Evolutionary conservation across 2,797 vertebrate genomes (phyloP).

Genomic region (Petrocephalus sullivani): DNA sequence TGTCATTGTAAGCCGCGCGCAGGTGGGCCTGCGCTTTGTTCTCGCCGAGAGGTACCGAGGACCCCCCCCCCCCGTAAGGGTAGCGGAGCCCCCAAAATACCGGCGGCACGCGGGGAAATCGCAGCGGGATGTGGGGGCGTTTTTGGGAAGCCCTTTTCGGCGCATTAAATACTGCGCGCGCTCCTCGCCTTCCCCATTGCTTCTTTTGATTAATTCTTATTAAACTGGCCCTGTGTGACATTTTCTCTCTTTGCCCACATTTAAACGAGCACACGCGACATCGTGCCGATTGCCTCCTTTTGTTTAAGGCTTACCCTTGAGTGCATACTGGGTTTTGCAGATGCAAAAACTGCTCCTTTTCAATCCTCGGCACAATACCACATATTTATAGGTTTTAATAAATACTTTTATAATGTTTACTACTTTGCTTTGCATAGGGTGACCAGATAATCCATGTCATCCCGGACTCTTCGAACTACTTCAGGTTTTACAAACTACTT

Average conservation of each 20-base stretch:
- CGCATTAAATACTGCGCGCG: background rate
- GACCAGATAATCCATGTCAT: too few relatives aligned
- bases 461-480: too few relatives aligned
- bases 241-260: background rate
- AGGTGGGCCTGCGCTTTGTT: conserved; percentile 1
- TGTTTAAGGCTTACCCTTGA: conserved; percentile 3
- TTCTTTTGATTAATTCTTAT: background rate
- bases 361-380: background rate
- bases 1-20: background rate
- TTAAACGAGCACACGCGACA: background rate
- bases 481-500: too few relatives aligned
- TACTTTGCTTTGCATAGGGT: background rate
- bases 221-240: background rate
- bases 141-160: background rate
- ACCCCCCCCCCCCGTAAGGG: background rate
- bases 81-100: background rate
- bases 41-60: background rate
- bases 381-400: background rate
- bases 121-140: background rate
- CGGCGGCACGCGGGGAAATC: background rate
- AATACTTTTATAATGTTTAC: background rate
- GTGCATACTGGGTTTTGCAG: background rate
- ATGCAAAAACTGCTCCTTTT: background rate
- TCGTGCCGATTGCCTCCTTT: conserved; percentile 4
- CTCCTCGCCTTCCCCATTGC: background rate